These are phyloP conservation scores for Rhamnusium bicolor DNA, from an alignment of 2,888 invertebrate genomes.

Conservation along the genomic window DNA sequence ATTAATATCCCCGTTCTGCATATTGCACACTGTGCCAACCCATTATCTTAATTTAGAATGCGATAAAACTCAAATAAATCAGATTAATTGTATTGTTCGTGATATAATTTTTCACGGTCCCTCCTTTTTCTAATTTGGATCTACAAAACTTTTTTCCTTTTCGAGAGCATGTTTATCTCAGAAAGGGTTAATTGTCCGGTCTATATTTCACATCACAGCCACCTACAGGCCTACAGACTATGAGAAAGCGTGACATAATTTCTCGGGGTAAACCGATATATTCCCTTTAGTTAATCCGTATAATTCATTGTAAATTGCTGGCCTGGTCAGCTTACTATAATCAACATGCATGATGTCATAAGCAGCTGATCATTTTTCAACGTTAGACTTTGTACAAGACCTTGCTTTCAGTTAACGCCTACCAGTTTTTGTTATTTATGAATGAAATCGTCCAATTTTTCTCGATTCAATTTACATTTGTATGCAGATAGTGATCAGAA, in stretches of 20 bases:
- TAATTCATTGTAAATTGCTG: slow-evolving; percentile 57
- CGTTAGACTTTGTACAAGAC: slow-evolving; percentile 42
- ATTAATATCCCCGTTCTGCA: slow-evolving; percentile 6
- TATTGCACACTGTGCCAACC: slow-evolving; percentile 35
- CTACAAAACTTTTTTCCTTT: slow-evolving; percentile 42
- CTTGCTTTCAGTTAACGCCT: slow-evolving; percentile 43
- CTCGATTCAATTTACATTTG: slow-evolving; percentile 42
- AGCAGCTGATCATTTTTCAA: slow-evolving; percentile 60
- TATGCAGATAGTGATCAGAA: slow-evolving; percentile 36
- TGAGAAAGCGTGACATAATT: slow-evolving; percentile 46
- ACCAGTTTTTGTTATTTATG: slow-evolving; percentile 52
- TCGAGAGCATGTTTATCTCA: slow-evolving; percentile 51
- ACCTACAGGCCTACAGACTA: slow-evolving; percentile 48
- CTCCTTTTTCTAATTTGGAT: slow-evolving; percentile 53
- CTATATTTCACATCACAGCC: slow-evolving; percentile 55
- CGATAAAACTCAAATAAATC: slow-evolving; percentile 62
- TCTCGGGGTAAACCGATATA: slow-evolving; percentile 46
- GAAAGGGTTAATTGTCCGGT: slow-evolving; percentile 57
- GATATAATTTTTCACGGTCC: slow-evolving; percentile 51
- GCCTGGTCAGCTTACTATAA: slow-evolving; percentile 55
- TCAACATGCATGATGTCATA: slow-evolving; percentile 57
- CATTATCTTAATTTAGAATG: slow-evolving; percentile 44
- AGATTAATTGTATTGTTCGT: slow-evolving; percentile 54
- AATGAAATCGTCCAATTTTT: slow-evolving; percentile 50
- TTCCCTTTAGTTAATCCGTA: slow-evolving; percentile 50